Conservation (phyloP, 2,888 invertebrate species). For the Glaucopsyche alexis region DNA sequence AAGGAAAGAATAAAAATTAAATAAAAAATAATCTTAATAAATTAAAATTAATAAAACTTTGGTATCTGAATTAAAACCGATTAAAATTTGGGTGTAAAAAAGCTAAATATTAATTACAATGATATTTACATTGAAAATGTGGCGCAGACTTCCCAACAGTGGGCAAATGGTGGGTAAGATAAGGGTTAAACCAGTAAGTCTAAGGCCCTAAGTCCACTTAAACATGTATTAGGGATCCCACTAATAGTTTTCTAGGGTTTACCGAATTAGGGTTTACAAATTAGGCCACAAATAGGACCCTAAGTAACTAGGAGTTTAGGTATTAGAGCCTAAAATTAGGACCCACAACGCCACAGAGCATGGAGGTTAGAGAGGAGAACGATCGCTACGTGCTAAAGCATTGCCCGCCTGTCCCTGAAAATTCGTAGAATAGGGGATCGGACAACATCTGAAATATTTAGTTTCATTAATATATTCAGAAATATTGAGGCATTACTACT, state of each 20-base stretch:
- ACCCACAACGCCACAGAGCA: conserved; percentile 35
- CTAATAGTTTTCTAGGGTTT: not conserved
- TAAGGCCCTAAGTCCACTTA: not conserved
- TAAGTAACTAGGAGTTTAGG: not conserved
- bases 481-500: no score
- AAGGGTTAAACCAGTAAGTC: not conserved
- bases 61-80: conserved; percentile 78
- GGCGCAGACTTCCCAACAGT: not conserved
- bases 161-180: conserved; percentile 6
- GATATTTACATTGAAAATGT: conserved; percentile 60
- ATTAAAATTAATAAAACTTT: conserved; percentile 76
- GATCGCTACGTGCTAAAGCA: no score
- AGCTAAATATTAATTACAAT: conserved; percentile 67
- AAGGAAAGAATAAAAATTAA: conserved; percentile 55
- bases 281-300: not conserved
- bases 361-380: no score
- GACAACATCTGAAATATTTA: no score
- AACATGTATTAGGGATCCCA: not conserved
- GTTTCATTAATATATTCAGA: no score
- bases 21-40: conserved; percentile 67
- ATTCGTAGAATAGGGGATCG: no score
- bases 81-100: conserved; percentile 72
- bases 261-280: not conserved
- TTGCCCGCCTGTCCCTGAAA: no score
- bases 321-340: not conserved